A percentile compares a stretch with the other conserved stretches of the same genome.
phyloP scores from a whole-genome alignment of 2,797 vertebrate species.

The Thaleichthys pacificus region DNA sequence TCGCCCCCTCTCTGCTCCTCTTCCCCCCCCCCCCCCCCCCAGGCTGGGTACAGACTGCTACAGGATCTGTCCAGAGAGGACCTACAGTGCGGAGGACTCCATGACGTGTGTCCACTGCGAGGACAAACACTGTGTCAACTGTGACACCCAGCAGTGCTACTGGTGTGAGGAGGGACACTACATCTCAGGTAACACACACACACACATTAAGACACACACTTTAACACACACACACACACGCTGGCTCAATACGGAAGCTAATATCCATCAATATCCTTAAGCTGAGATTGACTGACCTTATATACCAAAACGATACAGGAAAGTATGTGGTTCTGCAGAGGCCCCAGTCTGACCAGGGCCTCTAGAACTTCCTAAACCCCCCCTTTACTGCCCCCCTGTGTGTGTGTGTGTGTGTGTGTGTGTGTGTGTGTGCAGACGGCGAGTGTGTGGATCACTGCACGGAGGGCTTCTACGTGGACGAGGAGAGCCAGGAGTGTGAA shows the following conservation, averaged over 20 bases:
- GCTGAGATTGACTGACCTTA: too few species aligned
- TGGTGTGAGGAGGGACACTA: constrained; percentile 82
- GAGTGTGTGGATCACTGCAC: constrained; percentile 79
- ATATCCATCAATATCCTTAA: too few species aligned
- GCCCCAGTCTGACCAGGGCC: neutral
- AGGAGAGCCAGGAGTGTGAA: constrained; percentile 75
- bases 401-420: neutral
- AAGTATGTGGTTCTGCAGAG: too few species aligned
- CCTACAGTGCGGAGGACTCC: constrained; percentile 63
- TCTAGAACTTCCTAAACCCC: neutral
- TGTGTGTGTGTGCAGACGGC: constrained; percentile 66
- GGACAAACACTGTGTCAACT: constrained; percentile 73
- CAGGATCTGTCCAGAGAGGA: constrained; percentile 81
- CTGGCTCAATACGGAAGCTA: too few species aligned
- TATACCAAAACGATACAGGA: too few species aligned
- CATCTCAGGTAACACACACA: constrained; percentile 70
- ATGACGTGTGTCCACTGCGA: constrained; percentile 75
- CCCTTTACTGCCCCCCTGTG: neutral
- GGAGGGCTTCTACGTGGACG: constrained; percentile 79
- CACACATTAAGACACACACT: too few species aligned
- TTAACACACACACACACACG: too few species aligned
- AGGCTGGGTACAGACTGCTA: constrained; percentile 82
- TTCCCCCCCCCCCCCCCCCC: neutral
- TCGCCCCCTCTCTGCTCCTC: too few species aligned
- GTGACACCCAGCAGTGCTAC: constrained; percentile 79